These are phyloP conservation scores for Saccostrea glomerata DNA, from an alignment of 1,140 invertebrate species.

Conservation along the genomic window DNA sequence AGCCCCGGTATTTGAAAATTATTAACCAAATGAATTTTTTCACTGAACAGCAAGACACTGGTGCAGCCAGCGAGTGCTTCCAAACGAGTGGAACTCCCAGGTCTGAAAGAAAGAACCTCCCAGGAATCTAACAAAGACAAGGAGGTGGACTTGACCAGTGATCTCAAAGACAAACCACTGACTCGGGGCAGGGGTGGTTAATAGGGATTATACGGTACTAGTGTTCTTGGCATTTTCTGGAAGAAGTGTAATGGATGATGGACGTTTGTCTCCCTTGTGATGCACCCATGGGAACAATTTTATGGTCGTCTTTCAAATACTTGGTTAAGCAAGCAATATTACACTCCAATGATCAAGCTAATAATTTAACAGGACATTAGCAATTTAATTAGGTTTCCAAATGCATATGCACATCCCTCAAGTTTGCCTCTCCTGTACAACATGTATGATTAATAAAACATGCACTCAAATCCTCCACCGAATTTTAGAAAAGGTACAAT, in stretches of 20 bases:
- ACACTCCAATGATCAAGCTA: not conserved
- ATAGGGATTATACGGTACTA: no score
- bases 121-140: conserved; percentile 50
- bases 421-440: not conserved
- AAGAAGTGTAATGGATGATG: no score
- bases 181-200: no score
- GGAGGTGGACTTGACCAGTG: not conserved
- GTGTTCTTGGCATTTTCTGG: no score
- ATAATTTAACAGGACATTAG: not conserved
- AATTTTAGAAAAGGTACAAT: not conserved
- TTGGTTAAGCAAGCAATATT: not conserved
- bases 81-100: conserved; percentile 41
- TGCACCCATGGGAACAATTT: not conserved
- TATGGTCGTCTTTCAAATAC: not conserved
- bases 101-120: conserved; percentile 49
- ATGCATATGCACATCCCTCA: not conserved
- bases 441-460: not conserved
- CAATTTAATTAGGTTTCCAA: not conserved
- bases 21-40: no score
- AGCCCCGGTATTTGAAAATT: no score
- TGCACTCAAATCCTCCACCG: not conserved
- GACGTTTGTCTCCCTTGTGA: not conserved
- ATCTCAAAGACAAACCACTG: not conserved
- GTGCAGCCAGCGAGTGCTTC: conserved; percentile 55
- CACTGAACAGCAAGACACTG: conserved; percentile 64